Conservation (phyloP, 1,140 invertebrate genomes). For the Pogonognathellus flavescens region DNA sequence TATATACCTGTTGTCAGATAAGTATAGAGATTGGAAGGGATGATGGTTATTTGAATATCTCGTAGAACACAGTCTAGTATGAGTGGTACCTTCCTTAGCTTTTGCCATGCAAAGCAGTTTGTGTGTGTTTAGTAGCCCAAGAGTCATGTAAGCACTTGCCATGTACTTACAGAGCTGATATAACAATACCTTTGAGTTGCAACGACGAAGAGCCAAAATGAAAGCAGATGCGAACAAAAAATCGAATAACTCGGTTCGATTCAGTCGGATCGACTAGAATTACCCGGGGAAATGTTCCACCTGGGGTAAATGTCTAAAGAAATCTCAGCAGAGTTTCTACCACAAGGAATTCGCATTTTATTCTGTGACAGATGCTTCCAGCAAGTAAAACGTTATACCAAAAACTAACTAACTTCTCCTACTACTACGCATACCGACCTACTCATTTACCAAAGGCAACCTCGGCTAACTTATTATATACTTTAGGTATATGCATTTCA, state of each 20-base stretch:
- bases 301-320: constrained; percentile 28
- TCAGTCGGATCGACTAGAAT: constrained; percentile 46
- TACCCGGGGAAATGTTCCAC: constrained; percentile 47
- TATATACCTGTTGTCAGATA: constrained; percentile 47
- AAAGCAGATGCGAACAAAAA: constrained; percentile 48
- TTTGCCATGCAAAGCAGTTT: not conserved
- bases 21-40: constrained; percentile 35
- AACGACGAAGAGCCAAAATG: not conserved
- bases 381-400: constrained; percentile 5
- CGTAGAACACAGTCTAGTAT: too few species aligned
- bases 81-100: not conserved
- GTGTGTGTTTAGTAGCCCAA: not conserved
- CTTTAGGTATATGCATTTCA: constrained; percentile 20
- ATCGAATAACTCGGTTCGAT: constrained; percentile 51
- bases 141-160: not conserved
- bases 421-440: constrained; percentile 42
- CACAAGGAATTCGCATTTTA: constrained; percentile 28
- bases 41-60: constrained; percentile 28
- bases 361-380: constrained; percentile 30
- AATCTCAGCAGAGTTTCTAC: not conserved
- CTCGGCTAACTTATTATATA: not conserved
- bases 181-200: not conserved
- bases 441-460: constrained; percentile 39
- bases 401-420: constrained; percentile 23
- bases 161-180: not conserved